phyloP scores from a whole-genome alignment of 2,888 invertebrate genomes.

The Monochamus alternatus region DNA sequence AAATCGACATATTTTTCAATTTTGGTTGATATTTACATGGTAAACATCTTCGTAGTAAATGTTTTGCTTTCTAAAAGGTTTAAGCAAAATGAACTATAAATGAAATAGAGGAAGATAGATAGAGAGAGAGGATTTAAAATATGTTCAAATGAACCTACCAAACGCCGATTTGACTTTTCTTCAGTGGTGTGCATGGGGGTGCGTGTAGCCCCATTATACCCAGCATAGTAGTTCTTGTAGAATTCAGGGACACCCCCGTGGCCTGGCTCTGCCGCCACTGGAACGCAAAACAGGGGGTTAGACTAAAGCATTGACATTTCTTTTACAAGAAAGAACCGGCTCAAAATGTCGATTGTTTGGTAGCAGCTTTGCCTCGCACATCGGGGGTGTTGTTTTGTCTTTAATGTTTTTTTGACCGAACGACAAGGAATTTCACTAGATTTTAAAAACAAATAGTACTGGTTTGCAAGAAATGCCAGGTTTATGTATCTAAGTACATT shows the following conservation, averaged over 20 bases:
- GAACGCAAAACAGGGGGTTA: conserved; percentile 72
- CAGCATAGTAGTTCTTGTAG: conserved; percentile 87
- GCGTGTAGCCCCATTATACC: conserved; percentile 78
- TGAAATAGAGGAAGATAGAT: conserved; percentile 24
- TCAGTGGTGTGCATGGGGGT: conserved; percentile 75
- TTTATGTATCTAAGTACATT: no score
- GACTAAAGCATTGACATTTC: conserved; percentile 41
- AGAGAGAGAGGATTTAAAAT: conserved; percentile 38
- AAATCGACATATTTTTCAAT: background rate
- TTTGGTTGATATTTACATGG: background rate
- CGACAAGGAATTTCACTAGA: conserved; percentile 37
- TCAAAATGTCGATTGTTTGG: conserved; percentile 49
- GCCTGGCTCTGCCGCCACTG: conserved; percentile 88
- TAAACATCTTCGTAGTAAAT: background rate
- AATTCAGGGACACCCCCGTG: conserved; percentile 86
- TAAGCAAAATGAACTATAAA: conserved; percentile 13
- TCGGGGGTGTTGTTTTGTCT: conserved; percentile 67
- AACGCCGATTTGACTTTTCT: conserved; percentile 79
- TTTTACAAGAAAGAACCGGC: conserved; percentile 54
- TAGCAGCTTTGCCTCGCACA: conserved; percentile 71
- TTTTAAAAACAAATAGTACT: background rate
- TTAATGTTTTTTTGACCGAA: conserved; percentile 51
- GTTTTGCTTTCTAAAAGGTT: no score
- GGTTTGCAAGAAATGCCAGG: background rate
- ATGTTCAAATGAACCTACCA: conserved; percentile 75